Conservation (phyloP, 1,140 invertebrate species). For the Zaprionus gabonicus region DNA sequence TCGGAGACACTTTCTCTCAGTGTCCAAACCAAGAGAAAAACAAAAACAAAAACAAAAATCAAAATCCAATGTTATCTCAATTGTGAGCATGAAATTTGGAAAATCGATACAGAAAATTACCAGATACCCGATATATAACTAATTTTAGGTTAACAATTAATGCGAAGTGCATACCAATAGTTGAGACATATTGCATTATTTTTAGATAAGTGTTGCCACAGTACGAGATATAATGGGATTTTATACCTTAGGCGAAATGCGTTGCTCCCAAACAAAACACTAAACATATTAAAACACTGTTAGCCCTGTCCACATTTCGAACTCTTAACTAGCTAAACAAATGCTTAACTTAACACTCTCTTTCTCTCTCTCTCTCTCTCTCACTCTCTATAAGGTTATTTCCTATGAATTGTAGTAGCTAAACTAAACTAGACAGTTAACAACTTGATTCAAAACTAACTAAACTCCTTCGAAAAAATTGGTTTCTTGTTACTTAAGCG, state of each 20-base stretch:
- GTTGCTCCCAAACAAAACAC: slow-evolving; percentile 18
- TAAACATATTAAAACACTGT: slow-evolving; percentile 15
- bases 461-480: slow-evolving; percentile 56
- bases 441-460: slow-evolving; percentile 11
- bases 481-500: slow-evolving; percentile 53
- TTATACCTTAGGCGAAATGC: slow-evolving; percentile 20
- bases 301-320: slow-evolving; percentile 21
- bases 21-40: no score
- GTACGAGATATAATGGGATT: slow-evolving; percentile 35
- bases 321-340: slow-evolving; percentile 1
- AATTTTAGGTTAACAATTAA: slow-evolving; percentile 26
- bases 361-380: slow-evolving; percentile 1
- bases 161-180: slow-evolving; percentile 25
- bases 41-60: slow-evolving; percentile 17
- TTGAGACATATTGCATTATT: slow-evolving; percentile 59
- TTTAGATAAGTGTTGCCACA: slow-evolving; percentile 69
- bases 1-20: slow-evolving; percentile 6
- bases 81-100: background rate
- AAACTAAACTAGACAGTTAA: slow-evolving; percentile 13
- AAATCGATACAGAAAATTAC: slow-evolving; percentile 33
- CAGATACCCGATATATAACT: slow-evolving; percentile 20
- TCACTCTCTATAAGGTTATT: slow-evolving; percentile 20
- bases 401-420: slow-evolving; percentile 19
- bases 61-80: slow-evolving; percentile 20
- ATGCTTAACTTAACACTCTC: slow-evolving; percentile 10